Evolutionary conservation across 2,113 vertebrate species (phyloP).

Genomic region (Pandion haliaetus): DNA sequence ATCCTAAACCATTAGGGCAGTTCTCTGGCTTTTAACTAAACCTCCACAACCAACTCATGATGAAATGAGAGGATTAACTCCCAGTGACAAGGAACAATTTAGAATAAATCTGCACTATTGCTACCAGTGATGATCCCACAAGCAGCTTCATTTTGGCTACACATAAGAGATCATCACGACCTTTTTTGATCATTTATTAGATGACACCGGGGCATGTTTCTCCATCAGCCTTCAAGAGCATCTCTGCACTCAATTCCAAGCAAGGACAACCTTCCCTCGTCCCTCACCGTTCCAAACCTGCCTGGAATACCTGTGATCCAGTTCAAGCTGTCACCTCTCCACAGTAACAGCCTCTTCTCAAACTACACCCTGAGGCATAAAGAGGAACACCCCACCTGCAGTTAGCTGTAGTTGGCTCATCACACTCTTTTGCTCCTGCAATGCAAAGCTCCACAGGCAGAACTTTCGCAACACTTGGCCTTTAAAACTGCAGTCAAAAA

Average conservation of each 20-base stretch:
- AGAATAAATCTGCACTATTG: background rate
- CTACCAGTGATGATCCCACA: background rate
- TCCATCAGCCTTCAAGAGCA: background rate
- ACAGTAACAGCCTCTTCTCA: background rate
- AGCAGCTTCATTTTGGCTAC: background rate
- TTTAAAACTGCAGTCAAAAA: slow-evolving; percentile 25
- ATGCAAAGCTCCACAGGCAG: background rate
- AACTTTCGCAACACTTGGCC: background rate
- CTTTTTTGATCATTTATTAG: background rate
- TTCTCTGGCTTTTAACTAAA: background rate
- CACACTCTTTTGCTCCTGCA: background rate
- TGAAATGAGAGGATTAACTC: background rate
- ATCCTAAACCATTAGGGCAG: background rate
- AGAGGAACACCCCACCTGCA: background rate
- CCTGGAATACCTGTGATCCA: background rate
- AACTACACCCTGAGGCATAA: background rate
- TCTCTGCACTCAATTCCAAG: background rate
- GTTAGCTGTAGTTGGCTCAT: background rate
- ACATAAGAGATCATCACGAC: background rate
- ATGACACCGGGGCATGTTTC: background rate
- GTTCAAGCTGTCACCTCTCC: background rate
- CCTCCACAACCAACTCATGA: background rate
- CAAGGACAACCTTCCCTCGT: background rate
- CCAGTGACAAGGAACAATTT: background rate
- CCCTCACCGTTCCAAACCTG: background rate